Evolutionary conservation across 2,113 vertebrate genomes (phyloP).

Genomic region (Aegotheles bennettii): DNA sequence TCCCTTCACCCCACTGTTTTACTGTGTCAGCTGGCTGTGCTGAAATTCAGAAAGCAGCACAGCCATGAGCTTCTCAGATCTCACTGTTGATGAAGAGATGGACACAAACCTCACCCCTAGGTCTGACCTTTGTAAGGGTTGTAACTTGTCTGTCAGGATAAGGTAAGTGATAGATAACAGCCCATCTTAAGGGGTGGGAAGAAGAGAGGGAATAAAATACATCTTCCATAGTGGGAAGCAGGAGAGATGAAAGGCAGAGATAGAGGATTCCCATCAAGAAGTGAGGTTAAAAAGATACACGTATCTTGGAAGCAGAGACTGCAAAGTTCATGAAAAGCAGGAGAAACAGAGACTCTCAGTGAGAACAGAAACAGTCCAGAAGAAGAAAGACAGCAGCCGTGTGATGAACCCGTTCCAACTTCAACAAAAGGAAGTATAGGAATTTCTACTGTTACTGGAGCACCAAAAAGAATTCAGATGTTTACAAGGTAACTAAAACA

Average conservation of each 20-base stretch:
- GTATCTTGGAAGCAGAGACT: not conserved
- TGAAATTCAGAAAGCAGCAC: not conserved
- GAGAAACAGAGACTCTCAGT: not conserved
- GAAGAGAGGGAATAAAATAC: not conserved
- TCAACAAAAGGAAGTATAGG: not conserved
- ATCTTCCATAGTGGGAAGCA: not conserved
- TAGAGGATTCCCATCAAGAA: not conserved
- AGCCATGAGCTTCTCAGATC: not conserved
- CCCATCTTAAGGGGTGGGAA: not conserved
- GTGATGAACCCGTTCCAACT: not conserved
- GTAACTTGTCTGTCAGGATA: not conserved
- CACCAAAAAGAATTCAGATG: not conserved
- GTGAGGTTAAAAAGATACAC: not conserved
- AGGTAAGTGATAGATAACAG: conserved; percentile 21
- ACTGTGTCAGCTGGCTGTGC: not conserved
- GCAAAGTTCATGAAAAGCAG: not conserved
- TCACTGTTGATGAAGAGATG: not conserved
- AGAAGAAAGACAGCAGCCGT: not conserved
- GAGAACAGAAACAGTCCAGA: not conserved
- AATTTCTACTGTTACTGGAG: not conserved
- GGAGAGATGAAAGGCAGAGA: conserved; percentile 33
- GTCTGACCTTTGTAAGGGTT: conserved; percentile 22
- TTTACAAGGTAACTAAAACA: not conserved
- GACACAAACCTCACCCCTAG: not conserved
- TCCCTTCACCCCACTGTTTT: not conserved